phyloP scores from a whole-genome alignment of 2,113 vertebrate species.

The Calyptommatus sinebrachiatus region DNA sequence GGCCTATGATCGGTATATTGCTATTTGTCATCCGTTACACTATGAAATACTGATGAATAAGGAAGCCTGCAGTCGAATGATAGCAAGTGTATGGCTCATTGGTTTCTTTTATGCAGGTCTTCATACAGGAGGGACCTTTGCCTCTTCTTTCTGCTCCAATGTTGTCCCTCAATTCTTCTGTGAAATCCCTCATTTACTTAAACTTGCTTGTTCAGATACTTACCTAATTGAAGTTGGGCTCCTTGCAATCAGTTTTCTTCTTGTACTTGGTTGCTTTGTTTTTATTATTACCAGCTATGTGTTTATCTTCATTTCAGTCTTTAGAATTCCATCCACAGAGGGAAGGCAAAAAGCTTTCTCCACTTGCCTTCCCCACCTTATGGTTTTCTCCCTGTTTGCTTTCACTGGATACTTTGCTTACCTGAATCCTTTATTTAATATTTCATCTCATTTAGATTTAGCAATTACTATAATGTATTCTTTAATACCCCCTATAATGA shows the following conservation, averaged over 20 bases:
- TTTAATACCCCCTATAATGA: not conserved
- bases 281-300: not conserved
- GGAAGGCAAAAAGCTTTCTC: not conserved
- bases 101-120: not conserved
- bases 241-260: not conserved
- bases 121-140: not conserved
- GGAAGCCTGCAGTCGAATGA: not conserved
- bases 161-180: conserved; percentile 1
- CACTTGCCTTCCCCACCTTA: conserved; percentile 2
- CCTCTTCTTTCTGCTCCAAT: not conserved
- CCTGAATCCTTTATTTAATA: not conserved
- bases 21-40: not conserved
- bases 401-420: not conserved
- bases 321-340: not conserved
- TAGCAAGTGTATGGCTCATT: not conserved
- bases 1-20: not conserved
- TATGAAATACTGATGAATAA: not conserved
- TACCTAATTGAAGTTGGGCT: not conserved
- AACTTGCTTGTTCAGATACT: not conserved
- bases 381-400: not conserved
- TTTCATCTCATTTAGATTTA: not conserved
- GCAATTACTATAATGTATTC: not conserved
- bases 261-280: not conserved
- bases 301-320: not conserved
- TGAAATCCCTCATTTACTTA: conserved; percentile 5